Percentiles rank a stretch among this genome's conserved stretches.
Conservation (phyloP, 2,888 invertebrate species). For the Nowickia ferox region DNA sequence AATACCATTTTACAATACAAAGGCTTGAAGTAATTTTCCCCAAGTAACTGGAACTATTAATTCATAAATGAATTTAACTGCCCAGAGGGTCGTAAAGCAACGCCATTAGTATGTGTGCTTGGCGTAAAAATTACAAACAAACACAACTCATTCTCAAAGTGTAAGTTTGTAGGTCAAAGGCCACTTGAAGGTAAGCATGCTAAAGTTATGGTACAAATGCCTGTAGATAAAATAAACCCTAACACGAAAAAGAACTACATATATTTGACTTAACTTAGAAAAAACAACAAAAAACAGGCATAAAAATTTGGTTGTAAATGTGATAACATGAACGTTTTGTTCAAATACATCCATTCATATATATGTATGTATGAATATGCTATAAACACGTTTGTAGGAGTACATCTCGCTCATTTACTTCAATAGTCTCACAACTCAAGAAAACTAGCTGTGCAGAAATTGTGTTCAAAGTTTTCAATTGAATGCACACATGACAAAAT, state of each 20-base stretch:
- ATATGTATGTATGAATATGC: no score
- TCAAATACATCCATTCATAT: not conserved
- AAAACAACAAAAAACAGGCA: not conserved
- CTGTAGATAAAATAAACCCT: not conserved
- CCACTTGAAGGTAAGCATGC: constrained; percentile 4
- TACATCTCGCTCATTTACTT: no score
- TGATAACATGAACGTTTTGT: not conserved
- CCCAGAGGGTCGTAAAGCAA: not conserved
- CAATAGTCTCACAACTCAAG: no score
- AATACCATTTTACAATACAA: not conserved
- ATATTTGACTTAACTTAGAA: not conserved
- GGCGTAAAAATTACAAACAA: not conserved
- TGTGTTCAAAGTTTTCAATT: no score
- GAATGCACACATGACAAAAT: no score
- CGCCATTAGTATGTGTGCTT: not conserved
- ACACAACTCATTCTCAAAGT: constrained; percentile 38
- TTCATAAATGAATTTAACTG: constrained; percentile 7
- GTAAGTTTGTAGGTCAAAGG: constrained; percentile 11
- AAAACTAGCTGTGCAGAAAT: no score
- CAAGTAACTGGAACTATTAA: constrained; percentile 3
- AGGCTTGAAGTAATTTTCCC: constrained; percentile 21
- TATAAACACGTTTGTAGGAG: no score
- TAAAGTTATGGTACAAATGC: constrained; percentile 1
- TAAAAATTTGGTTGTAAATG: not conserved
- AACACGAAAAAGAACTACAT: not conserved